Evolutionary conservation across 1,140 invertebrate genomes (phyloP).

Genomic region (Brachionus koreanus): DNA sequence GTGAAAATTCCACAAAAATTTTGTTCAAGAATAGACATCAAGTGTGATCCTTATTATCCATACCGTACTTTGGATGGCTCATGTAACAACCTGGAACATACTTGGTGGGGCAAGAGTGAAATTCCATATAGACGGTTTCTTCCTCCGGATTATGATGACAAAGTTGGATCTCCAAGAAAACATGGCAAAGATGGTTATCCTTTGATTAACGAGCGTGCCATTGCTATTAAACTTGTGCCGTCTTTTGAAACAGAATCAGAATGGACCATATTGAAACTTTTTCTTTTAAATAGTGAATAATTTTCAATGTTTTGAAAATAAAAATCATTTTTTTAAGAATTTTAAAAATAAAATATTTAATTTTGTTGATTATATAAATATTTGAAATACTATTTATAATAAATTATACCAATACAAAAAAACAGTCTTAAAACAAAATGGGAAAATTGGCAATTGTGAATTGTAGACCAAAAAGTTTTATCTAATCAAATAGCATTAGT

Average conservation of each 20-base stretch:
- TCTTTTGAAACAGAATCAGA: background rate
- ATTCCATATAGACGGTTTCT: conserved; percentile 71
- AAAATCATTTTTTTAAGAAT: no score
- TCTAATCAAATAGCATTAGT: no score
- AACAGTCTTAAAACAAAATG: no score
- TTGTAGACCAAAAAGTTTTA: no score
- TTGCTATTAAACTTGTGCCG: background rate
- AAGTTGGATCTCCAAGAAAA: background rate
- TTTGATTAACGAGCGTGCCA: background rate
- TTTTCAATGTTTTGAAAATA: no score
- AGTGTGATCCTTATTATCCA: conserved; percentile 10
- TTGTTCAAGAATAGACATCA: background rate
- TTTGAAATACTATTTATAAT: no score
- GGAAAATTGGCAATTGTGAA: no score
- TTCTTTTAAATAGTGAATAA: no score
- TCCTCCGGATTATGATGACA: conserved; percentile 69
- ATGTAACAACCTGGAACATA: conserved; percentile 81
- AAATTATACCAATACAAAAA: no score
- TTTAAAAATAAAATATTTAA: no score
- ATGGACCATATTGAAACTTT: background rate
- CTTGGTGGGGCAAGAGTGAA: conserved; percentile 70
- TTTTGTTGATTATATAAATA: no score
- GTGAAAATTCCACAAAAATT: background rate
- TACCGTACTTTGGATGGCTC: conserved; percentile 72
- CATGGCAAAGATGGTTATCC: conserved; percentile 53